Percentiles rank a stretch among this genome's conserved stretches.
Evolutionary conservation across 2,888 invertebrate genomes (phyloP).

Genomic region (Eustalomyia histrio): DNA sequence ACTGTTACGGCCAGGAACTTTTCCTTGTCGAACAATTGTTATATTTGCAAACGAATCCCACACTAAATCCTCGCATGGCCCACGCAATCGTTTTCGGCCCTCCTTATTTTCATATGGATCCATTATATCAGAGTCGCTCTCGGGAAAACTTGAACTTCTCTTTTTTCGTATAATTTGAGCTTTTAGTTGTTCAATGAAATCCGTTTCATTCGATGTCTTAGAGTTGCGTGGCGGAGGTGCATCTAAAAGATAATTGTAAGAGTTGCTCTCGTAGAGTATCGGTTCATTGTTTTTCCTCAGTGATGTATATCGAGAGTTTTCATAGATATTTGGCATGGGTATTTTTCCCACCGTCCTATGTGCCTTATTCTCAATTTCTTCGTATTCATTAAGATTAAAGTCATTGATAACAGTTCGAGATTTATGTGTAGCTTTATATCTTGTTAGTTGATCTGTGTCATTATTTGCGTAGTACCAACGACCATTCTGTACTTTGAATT

Average conservation of each 20-base stretch:
- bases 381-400: conserved; percentile 60
- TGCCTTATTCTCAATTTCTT: conserved; percentile 62
- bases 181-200: conserved; percentile 74
- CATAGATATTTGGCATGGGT: conserved; percentile 72
- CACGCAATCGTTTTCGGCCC: conserved; percentile 76
- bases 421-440: conserved; percentile 71
- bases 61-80: conserved; percentile 83
- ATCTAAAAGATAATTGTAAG: conserved; percentile 56
- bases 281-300: conserved; percentile 52
- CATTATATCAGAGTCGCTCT: conserved; percentile 69
- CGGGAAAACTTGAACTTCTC: conserved; percentile 60
- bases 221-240: conserved; percentile 20
- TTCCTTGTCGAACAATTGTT: conserved; percentile 86
- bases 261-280: conserved; percentile 56
- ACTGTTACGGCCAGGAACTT: conserved; percentile 86
- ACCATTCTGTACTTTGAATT: conserved; percentile 71
- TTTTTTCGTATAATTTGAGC: conserved; percentile 75
- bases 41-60: conserved; percentile 79
- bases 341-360: conserved; percentile 61
- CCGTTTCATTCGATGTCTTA: conserved; percentile 61
- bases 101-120: conserved; percentile 70
- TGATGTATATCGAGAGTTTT: conserved; percentile 66
- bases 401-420: conserved; percentile 68
- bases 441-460: conserved; percentile 70
- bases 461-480: conserved; percentile 72